Evolutionary conservation across 2,888 invertebrate species (phyloP).

Genomic region (Rotaria socialis): DNA sequence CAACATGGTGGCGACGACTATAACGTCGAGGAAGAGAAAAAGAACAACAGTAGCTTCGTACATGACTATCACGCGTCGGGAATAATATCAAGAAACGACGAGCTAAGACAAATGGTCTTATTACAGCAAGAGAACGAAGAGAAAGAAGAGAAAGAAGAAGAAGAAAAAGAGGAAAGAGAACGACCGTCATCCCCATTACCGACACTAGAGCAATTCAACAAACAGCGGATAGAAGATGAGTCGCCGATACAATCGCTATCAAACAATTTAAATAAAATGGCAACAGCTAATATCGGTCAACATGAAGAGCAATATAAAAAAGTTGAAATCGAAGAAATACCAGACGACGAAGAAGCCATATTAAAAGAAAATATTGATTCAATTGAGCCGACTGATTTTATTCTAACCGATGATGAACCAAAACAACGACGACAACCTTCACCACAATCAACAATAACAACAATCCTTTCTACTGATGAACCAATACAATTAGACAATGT

Average conservation of each 20-base stretch:
- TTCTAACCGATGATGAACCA: background rate
- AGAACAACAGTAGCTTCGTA: slow-evolving; percentile 8
- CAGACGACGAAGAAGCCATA: slow-evolving; percentile 5
- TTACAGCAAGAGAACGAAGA: slow-evolving; percentile 5
- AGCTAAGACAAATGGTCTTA: background rate
- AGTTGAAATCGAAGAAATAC: slow-evolving; percentile 2
- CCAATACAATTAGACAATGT: background rate
- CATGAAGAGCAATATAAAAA: background rate
- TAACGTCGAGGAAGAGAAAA: slow-evolving; percentile 5
- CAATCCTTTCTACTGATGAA: background rate
- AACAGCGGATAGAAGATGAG: slow-evolving; percentile 11
- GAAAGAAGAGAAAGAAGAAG: background rate
- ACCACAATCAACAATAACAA: background rate
- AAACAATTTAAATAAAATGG: background rate
- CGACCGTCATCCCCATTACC: slow-evolving; percentile 13
- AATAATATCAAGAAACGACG: slow-evolving; percentile 23
- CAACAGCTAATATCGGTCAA: background rate
- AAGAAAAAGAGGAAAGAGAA: background rate
- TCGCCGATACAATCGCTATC: background rate
- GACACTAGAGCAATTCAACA: slow-evolving; percentile 3
- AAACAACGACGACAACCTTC: background rate
- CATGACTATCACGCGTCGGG: slow-evolving; percentile 23
- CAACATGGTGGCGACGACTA: background rate
- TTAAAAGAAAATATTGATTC: background rate
- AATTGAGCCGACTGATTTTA: slow-evolving; percentile 4